Conservation (phyloP, 2,797 vertebrate species). For the Gallinago nigripennis region DNA sequence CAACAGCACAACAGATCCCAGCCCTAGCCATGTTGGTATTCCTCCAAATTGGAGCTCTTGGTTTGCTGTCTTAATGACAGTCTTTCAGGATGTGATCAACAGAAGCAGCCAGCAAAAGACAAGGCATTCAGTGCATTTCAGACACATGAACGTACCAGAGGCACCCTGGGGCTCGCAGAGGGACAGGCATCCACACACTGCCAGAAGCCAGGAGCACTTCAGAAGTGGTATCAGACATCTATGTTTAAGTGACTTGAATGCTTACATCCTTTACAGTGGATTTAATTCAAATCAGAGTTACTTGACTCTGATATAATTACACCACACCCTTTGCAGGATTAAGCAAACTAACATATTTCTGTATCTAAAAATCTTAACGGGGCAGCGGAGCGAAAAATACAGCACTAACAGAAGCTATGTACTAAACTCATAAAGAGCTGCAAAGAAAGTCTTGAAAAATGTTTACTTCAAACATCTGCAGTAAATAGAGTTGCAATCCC, state of each 20-base stretch:
- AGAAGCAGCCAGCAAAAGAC: neutral
- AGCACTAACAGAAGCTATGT: neutral
- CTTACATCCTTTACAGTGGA: neutral
- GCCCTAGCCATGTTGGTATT: neutral
- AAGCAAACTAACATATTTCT: neutral
- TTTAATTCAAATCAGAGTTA: neutral
- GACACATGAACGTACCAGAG: fast-evolving
- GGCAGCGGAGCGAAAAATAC: neutral
- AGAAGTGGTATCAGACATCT: neutral
- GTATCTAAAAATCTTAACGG: neutral
- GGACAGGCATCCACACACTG: neutral
- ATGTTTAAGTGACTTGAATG: neutral
- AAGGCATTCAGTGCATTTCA: neutral
- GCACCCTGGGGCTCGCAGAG: neutral
- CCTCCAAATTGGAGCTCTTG: neutral
- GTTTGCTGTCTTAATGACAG: neutral
- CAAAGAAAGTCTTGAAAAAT: neutral
- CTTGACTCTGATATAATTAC: neutral
- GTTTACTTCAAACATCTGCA: neutral
- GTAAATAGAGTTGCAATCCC: neutral
- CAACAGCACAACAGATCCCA: neutral
- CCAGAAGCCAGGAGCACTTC: neutral
- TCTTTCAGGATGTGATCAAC: neutral
- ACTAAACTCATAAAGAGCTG: fast-evolving
- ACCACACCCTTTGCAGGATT: neutral